These are phyloP conservation scores for Pyrochroa serraticornis DNA, from an alignment of 2,888 invertebrate species.

Conservation along the genomic window DNA sequence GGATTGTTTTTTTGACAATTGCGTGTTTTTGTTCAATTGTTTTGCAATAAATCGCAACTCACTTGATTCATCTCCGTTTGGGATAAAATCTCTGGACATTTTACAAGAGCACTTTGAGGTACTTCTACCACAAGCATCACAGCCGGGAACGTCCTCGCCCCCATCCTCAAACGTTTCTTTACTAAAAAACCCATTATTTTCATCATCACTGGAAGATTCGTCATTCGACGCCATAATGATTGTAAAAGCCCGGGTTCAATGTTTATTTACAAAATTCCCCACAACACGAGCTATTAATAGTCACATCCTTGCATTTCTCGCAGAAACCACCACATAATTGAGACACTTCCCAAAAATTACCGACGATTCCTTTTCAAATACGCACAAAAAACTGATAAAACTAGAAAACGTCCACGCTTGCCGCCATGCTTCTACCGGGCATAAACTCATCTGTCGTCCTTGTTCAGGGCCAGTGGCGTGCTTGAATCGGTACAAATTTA, in stretches of 20 bases:
- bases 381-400: conserved; percentile 31
- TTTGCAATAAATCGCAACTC: conserved; percentile 10
- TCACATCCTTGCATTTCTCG: conserved; percentile 23
- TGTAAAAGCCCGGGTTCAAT: conserved; percentile 37
- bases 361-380: conserved; percentile 34
- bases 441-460: conserved; percentile 29
- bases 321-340: conserved; percentile 15
- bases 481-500: neutral
- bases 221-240: conserved; percentile 51
- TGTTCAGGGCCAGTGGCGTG: conserved; percentile 15
- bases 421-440: conserved; percentile 50
- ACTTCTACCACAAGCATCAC: conserved; percentile 10
- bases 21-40: neutral
- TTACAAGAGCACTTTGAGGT: conserved; percentile 38
- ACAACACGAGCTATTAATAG: conserved; percentile 10
- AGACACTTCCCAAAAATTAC: conserved; percentile 15
- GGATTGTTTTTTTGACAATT: too few species aligned
- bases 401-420: conserved; percentile 45
- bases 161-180: neutral
- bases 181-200: conserved; percentile 43
- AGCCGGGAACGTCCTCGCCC: conserved; percentile 6
- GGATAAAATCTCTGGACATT: conserved; percentile 30
- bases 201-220: conserved; percentile 46
- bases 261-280: conserved; percentile 29
- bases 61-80: conserved; percentile 25